Evolutionary conservation across 2,888 invertebrate genomes (phyloP), one percentile per base, ranked within the genome.

Genomic region (Allygus modestus): DNA sequence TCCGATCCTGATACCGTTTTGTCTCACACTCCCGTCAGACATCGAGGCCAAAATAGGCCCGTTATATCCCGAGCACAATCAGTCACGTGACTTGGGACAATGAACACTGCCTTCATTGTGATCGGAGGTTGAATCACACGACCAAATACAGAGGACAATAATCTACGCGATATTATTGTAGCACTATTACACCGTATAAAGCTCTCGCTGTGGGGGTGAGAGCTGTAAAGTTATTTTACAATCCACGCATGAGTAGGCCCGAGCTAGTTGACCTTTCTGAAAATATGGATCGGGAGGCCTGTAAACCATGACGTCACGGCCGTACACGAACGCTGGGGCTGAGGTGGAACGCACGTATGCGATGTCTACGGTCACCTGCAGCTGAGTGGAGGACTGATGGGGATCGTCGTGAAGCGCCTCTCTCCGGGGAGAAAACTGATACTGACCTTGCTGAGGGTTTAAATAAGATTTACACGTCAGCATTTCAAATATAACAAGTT

Each of bases 81-180:
- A 54, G 54, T 54, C 54, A 54, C 54, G 54, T 23, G 54, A 54
- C 54, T 54, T 46, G 2, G 58, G 20, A 65, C 65, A 65, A 65
- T 65, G 65, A 65, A 65, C 65, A 65, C 15, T 28, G n/a, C 65
- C 28, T 65, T 65, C 65, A 28, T 65, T 65, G 65, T 65, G 65
- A 65, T 15, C 65, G 12, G 58, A 46, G 46, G 20, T 58, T 58
- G 58, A 23, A 58, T 58, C 58, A 15, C 26, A 23, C 58, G 65
- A 17, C 65, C 65, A 65, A 65, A 65, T 65, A 65, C 65, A 65
- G 65, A 65, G 31, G 28, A n/a, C 28, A 65, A 65, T 65, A 65
- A 65, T 65, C 28, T 65, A 65, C 15, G 1, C 23, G 65, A 65
- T 31, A 65, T 65, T 65, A 65, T 65, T 65, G 65, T 31, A 23